Conservation (phyloP, 2,888 invertebrate species). For the Malachius bipustulatus region DNA sequence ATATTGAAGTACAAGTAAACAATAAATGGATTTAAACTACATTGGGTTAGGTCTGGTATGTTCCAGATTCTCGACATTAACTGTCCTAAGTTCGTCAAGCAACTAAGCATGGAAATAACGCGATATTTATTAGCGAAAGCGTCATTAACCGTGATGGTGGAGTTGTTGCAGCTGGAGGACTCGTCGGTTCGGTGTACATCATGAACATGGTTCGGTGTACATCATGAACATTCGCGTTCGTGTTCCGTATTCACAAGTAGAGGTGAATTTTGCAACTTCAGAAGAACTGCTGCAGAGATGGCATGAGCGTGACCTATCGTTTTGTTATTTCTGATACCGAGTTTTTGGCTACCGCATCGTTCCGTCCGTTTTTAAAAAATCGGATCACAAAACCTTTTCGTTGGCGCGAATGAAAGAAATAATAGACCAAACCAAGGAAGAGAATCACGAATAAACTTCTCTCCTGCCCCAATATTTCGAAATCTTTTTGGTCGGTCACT, state of each 20-base stretch:
- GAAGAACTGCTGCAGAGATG: conserved; percentile 20
- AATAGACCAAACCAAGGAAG: no score
- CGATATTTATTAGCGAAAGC: conserved; percentile 14
- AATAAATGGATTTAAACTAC: conserved; percentile 13
- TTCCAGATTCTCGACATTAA: conserved; percentile 15
- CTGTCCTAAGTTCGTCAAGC: conserved; percentile 19
- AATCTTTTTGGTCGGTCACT: no score
- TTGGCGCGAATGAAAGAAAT: no score
- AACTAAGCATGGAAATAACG: conserved; percentile 15
- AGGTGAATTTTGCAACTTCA: conserved; percentile 16
- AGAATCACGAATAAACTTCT: no score
- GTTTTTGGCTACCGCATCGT: no score
- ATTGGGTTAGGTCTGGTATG: conserved; percentile 15
- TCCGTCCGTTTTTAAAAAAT: no score
- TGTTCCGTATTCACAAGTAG: conserved; percentile 11
- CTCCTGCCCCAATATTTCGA: no score
- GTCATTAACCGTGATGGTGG: conserved; percentile 15
- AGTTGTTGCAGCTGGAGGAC: conserved; percentile 16
- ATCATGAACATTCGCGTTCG: conserved; percentile 18
- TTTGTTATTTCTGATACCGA: no score
- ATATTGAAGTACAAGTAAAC: conserved; percentile 10
- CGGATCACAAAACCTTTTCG: no score
- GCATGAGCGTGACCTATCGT: no score
- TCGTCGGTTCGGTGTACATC: no score
- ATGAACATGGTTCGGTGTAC: conserved; percentile 16